phyloP scores from a whole-genome alignment of 2,888 invertebrate genomes.

The Chirona hameri region DNA sequence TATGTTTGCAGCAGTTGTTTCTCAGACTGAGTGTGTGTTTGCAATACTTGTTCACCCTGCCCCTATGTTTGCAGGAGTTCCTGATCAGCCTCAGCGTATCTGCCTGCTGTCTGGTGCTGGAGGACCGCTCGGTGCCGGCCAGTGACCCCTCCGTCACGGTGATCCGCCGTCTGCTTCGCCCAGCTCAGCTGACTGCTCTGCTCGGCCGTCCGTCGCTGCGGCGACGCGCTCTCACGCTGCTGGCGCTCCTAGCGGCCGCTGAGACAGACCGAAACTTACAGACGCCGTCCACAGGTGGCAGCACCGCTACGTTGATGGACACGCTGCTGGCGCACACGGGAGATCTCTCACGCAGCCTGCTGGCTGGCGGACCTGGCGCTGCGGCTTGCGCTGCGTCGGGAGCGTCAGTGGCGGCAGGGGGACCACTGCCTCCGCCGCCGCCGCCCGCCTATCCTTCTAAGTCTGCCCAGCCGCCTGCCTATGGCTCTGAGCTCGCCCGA shows the following conservation, averaged over 20 bases:
- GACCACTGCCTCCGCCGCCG: too few relatives aligned
- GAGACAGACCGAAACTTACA: background rate
- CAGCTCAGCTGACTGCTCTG: background rate
- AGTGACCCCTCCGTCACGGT: background rate
- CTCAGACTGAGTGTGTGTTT: too few relatives aligned
- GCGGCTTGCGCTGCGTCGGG: too few relatives aligned
- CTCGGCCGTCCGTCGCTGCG: background rate
- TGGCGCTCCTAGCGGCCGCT: constrained; percentile 2
- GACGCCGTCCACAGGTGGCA: background rate
- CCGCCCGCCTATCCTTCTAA: background rate
- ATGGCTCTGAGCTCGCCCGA: too few relatives aligned
- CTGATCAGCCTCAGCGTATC: background rate
- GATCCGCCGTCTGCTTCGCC: background rate
- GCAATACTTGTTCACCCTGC: too few relatives aligned
- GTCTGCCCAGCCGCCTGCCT: background rate
- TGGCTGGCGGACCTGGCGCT: background rate
- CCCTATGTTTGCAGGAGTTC: background rate
- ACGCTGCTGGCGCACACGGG: background rate
- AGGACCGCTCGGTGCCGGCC: background rate
- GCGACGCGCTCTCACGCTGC: background rate
- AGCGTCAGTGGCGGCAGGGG: too few relatives aligned
- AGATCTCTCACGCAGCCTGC: background rate
- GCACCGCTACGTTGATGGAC: background rate
- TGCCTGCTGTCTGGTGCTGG: background rate
- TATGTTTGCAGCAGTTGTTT: too few relatives aligned